phyloP scores from a whole-genome alignment of 2,888 invertebrate genomes.

The Clostera curtula region DNA sequence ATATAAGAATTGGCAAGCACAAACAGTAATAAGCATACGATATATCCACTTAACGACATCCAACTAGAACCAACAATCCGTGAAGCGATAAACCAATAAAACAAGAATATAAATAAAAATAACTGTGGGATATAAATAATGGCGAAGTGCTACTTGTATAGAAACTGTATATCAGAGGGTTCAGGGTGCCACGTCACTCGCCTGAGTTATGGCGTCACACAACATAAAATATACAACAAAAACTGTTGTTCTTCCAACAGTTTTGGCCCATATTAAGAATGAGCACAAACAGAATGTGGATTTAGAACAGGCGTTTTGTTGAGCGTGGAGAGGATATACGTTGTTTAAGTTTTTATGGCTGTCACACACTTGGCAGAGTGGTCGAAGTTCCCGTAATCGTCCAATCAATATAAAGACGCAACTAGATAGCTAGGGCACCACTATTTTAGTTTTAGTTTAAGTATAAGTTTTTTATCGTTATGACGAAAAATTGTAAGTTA shows the following conservation, averaged over 20 bases:
- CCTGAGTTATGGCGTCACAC: slow-evolving; percentile 70
- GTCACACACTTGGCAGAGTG: neutral
- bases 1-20: slow-evolving; percentile 20
- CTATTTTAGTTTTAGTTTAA: no score
- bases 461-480: no score
- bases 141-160: slow-evolving; percentile 40
- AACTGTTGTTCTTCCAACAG: slow-evolving; percentile 74
- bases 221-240: slow-evolving; percentile 72
- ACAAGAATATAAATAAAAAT: slow-evolving; percentile 63
- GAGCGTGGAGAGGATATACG: slow-evolving; percentile 34
- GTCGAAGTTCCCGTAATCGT: no score
- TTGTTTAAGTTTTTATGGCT: slow-evolving; percentile 9
- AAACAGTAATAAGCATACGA: slow-evolving; percentile 33
- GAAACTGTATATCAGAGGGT: slow-evolving; percentile 53
- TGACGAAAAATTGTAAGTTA: no score
- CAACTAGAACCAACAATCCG: slow-evolving; percentile 49
- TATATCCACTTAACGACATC: slow-evolving; percentile 44
- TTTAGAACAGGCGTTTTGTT: slow-evolving; percentile 40
- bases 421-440: no score
- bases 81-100: slow-evolving; percentile 67
- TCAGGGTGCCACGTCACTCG: slow-evolving; percentile 57
- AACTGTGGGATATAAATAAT: slow-evolving; percentile 56
- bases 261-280: slow-evolving; percentile 74
- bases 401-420: no score
- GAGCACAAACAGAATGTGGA: slow-evolving; percentile 71